Conservation (phyloP, 2,888 invertebrate genomes). For the Pachycephus smyrnensis region DNA sequence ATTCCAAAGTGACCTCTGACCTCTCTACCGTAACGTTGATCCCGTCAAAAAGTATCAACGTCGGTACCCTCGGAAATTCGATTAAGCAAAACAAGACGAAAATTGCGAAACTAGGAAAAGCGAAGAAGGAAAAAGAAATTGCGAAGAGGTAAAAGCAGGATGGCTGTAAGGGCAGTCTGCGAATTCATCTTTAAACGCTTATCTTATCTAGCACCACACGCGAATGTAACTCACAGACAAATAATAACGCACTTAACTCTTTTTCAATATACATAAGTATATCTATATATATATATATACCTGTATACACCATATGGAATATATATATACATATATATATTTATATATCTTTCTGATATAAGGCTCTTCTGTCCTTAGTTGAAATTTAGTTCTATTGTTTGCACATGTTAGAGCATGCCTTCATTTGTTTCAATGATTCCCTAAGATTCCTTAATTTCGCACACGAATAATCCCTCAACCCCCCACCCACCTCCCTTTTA, state of each 20-base stretch:
- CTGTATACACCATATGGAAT: constrained; percentile 24
- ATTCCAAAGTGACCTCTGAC: no score
- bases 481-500: accelerated
- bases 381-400: constrained; percentile 67
- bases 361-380: constrained; percentile 67
- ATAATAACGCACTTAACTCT: constrained; percentile 45
- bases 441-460: background rate
- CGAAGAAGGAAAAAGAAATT: no score
- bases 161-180: background rate
- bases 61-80: no score
- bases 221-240: constrained; percentile 54
- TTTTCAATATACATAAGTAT: constrained; percentile 44
- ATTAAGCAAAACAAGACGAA: background rate
- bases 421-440: constrained; percentile 53
- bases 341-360: constrained; percentile 64
- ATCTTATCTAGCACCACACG: constrained; percentile 42
- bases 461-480: background rate
- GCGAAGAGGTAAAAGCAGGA: background rate
- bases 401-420: constrained; percentile 68
- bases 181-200: constrained; percentile 5
- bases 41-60: no score
- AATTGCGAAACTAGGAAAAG: background rate
- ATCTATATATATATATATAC: constrained; percentile 30
- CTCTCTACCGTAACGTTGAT: no score
- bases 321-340: constrained; percentile 49